Percentiles rank a stretch among this genome's conserved stretches.
These are phyloP conservation scores for Mesocricetus auratus DNA, from an alignment of 2,113 vertebrate genomes.

Conservation along the genomic window DNA sequence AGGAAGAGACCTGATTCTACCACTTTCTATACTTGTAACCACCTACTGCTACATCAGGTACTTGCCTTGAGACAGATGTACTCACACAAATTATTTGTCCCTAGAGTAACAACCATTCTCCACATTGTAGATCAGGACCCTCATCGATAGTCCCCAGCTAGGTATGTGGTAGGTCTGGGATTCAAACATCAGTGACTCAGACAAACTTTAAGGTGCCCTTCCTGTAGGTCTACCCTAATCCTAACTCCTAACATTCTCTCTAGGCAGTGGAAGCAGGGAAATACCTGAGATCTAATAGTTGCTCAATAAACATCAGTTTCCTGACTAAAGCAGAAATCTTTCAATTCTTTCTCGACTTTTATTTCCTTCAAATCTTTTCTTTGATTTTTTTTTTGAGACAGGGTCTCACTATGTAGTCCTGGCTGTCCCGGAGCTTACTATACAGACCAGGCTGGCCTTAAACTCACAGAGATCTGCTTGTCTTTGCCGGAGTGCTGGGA, in stretches of 20 bases:
- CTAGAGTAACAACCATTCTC: background rate
- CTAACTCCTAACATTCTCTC: background rate
- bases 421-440: background rate
- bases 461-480: background rate
- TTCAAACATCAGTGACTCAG: background rate
- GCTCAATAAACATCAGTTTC: background rate
- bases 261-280: background rate
- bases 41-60: background rate
- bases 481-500: background rate
- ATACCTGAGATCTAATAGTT: background rate
- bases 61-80: background rate
- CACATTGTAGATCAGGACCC: background rate
- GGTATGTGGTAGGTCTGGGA: background rate
- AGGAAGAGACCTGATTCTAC: background rate
- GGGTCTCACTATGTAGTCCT: background rate
- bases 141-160: too few species aligned
- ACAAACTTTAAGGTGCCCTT: background rate
- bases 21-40: background rate
- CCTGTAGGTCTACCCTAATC: background rate
- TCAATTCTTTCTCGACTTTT: background rate
- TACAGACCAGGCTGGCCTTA: background rate
- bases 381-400: background rate
- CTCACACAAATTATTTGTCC: background rate
- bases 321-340: background rate
- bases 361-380: background rate